Percentiles rank a stretch among this genome's conserved stretches.
Evolutionary conservation across 2,888 invertebrate species (phyloP).

Genomic region (Lasioglossum lativentre): DNA sequence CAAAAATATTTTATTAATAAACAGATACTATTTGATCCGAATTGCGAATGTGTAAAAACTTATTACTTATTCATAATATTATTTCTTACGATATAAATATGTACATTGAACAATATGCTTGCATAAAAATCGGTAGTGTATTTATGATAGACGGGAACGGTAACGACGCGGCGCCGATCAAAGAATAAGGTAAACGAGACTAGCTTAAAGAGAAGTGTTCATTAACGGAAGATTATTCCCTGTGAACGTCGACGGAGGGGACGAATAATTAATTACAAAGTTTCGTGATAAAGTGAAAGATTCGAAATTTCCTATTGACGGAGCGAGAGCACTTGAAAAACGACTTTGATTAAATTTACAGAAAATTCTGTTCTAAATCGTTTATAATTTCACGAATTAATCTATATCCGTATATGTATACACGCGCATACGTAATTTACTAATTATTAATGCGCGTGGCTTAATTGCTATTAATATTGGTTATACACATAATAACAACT

Average conservation of each 20-base stretch:
- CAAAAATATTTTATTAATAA: background rate
- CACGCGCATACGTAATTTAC: background rate
- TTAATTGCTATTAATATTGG: constrained; percentile 1
- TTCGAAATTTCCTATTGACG: background rate
- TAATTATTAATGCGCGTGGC: background rate
- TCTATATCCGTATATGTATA: background rate
- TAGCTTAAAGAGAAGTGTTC: background rate
- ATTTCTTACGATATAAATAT: background rate
- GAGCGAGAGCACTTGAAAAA: background rate
- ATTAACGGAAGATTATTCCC: background rate
- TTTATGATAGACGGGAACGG: background rate
- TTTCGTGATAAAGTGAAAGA: background rate
- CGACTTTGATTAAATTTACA: background rate
- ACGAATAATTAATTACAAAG: constrained; percentile 1
- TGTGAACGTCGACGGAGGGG: background rate
- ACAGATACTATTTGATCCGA: background rate
- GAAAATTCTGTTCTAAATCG: background rate
- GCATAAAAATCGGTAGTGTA: background rate
- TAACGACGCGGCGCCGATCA: background rate
- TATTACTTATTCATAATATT: background rate
- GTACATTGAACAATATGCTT: background rate
- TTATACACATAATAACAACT: background rate
- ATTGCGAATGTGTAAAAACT: too few species aligned
- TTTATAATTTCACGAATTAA: background rate
- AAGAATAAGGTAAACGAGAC: background rate